A percentile compares a stretch with the other conserved stretches of the same genome.
Conservation (phyloP, 2,797 vertebrate species). For the Anguilla obscura region DNA sequence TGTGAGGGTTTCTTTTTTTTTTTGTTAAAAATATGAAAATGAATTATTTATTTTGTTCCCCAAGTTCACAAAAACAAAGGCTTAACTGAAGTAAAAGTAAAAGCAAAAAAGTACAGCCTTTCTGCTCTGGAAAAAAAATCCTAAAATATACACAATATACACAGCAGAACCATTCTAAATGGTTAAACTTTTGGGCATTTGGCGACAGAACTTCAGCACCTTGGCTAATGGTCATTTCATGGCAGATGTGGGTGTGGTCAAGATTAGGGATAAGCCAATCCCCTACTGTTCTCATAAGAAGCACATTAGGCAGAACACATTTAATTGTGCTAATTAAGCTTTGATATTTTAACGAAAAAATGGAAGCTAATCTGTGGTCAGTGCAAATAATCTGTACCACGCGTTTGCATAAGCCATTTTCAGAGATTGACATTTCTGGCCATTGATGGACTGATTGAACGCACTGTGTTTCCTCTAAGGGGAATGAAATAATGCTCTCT, state of each 20-base stretch:
- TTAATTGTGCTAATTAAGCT: background rate
- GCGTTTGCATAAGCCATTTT: background rate
- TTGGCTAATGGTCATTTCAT: background rate
- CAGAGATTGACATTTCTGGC: background rate
- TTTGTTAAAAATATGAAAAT: slow-evolving; percentile 7
- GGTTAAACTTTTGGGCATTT: background rate
- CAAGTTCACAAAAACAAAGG: background rate
- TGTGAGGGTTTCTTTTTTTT: background rate
- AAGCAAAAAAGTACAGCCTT: background rate
- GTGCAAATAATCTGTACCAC: background rate
- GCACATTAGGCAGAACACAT: background rate
- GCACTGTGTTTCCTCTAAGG: background rate
- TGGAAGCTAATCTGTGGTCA: background rate
- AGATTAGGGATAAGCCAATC: background rate
- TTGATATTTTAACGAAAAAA: background rate
- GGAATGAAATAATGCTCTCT: background rate
- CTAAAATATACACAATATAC: background rate
- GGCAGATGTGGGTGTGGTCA: background rate
- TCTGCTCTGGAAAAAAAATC: background rate
- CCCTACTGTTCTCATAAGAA: background rate
- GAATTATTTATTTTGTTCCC: slow-evolving; percentile 1
- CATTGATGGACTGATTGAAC: background rate
- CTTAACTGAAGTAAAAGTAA: background rate
- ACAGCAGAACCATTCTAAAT: background rate
- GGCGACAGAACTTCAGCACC: background rate